phyloP scores from a whole-genome alignment of 2,797 vertebrate genomes.

The Arctocebus calabarensis region DNA sequence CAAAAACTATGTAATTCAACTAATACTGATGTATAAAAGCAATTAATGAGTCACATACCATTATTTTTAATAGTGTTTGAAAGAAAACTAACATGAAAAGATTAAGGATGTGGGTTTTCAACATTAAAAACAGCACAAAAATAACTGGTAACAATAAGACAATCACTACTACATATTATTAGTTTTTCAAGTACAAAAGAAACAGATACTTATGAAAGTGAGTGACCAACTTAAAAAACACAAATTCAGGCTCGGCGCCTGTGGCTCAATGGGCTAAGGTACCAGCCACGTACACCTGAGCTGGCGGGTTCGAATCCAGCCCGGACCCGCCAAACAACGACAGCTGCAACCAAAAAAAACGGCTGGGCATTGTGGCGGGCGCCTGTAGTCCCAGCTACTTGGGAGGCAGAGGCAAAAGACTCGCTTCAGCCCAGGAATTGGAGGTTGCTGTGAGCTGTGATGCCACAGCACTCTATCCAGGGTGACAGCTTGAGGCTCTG shows the following conservation, averaged over 20 bases:
- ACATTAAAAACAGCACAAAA: slow-evolving; percentile 15
- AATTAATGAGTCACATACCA: background rate
- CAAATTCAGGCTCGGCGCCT: slow-evolving; percentile 8
- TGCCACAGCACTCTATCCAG: no score
- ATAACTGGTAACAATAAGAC: background rate
- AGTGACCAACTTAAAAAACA: slow-evolving; percentile 24
- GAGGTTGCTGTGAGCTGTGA: no score
- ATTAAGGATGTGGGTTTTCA: background rate
- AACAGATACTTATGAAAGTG: background rate
- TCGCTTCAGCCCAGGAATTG: no score
- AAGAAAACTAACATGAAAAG: slow-evolving; percentile 24
- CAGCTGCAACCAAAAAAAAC: no score
- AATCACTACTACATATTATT: background rate
- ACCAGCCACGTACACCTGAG: no score
- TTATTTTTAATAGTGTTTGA: slow-evolving; percentile 5
- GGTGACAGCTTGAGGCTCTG: no score
- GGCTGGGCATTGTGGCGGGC: no score
- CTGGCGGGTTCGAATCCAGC: no score
- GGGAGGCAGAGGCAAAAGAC: no score
- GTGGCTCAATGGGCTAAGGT: no score
- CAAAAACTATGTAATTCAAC: slow-evolving; percentile 34
- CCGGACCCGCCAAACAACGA: no score
- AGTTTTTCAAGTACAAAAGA: slow-evolving; percentile 3
- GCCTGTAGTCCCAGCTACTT: no score
- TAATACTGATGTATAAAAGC: slow-evolving; percentile 1